Percentiles rank a stretch among this genome's conserved stretches.
These are phyloP conservation scores for Castor canadensis DNA, from an alignment of 2,113 vertebrate species.

Conservation along the genomic window DNA sequence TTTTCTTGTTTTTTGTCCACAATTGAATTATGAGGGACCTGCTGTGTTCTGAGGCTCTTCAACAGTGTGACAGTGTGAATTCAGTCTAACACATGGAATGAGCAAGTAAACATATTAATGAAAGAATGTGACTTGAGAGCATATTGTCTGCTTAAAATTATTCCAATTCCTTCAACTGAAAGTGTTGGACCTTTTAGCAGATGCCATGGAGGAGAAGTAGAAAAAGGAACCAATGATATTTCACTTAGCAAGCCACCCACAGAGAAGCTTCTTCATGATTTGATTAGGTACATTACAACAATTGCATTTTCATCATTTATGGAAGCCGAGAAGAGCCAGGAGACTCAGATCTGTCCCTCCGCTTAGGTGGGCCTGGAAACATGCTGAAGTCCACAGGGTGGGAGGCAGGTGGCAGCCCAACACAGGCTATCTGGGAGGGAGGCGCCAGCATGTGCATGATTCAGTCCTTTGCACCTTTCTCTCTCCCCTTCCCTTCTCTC, in stretches of 20 bases:
- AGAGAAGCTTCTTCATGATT: neutral
- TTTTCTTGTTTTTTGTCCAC: neutral
- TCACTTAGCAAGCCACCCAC: neutral
- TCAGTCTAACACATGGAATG: neutral
- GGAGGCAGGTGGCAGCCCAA: rapidly evolving
- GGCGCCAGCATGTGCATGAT: rapidly evolving
- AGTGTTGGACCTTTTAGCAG: neutral
- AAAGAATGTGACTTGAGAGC: neutral
- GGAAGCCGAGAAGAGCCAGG: neutral
- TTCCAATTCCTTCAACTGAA: neutral
- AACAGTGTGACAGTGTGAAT: neutral
- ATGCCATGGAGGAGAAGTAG: neutral
- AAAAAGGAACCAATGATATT: neutral
- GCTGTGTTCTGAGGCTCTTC: neutral
- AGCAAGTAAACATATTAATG: neutral
- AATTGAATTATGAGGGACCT: neutral
- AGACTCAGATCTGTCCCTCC: neutral
- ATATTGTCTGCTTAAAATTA: neutral
- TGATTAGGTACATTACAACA: neutral
- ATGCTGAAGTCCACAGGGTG: too few species aligned
- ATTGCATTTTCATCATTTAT: neutral
- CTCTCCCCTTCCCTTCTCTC: neutral
- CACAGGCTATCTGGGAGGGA: neutral
- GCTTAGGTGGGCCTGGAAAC: too few species aligned
- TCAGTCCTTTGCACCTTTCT: neutral